A percentile compares a stretch with the other conserved stretches of the same genome.
phyloP scores from a whole-genome alignment of 2,797 vertebrate genomes.

The Sphenodon punctatus region DNA sequence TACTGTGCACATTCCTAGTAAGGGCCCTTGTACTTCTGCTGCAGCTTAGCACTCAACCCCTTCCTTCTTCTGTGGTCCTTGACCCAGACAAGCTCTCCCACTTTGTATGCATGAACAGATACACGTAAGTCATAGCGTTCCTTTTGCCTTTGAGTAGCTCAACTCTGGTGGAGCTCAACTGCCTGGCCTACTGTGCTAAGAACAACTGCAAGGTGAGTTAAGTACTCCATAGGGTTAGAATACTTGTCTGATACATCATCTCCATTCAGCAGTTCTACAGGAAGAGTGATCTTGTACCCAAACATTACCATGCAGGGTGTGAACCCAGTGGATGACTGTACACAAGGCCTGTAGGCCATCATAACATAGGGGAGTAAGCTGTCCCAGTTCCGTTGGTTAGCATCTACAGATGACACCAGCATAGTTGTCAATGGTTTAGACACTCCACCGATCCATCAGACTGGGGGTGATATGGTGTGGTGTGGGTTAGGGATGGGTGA shows the following conservation, averaged over 20 bases:
- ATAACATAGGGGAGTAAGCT: background rate
- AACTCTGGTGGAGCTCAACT: background rate
- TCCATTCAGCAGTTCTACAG: background rate
- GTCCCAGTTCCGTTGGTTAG: background rate
- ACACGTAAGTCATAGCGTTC: too few species aligned
- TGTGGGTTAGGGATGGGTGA: background rate
- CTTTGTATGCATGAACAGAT: background rate
- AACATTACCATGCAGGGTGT: background rate
- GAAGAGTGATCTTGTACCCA: accelerated
- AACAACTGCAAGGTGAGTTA: too few species aligned
- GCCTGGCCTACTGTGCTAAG: background rate
- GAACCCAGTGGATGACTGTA: accelerated
- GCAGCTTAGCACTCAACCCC: background rate
- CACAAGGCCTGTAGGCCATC: background rate
- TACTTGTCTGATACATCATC: background rate
- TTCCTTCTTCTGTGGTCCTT: background rate
- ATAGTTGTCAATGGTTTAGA: background rate
- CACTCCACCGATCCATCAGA: background rate
- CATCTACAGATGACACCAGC: background rate
- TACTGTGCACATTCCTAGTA: too few species aligned
- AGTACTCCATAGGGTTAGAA: too few species aligned
- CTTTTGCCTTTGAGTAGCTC: background rate
- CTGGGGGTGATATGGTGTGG: background rate
- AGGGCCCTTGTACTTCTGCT: background rate
- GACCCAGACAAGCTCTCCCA: background rate